These are phyloP conservation scores for Phalloptychus januarius DNA, from an alignment of 2,797 vertebrate species.

Conservation along the genomic window DNA sequence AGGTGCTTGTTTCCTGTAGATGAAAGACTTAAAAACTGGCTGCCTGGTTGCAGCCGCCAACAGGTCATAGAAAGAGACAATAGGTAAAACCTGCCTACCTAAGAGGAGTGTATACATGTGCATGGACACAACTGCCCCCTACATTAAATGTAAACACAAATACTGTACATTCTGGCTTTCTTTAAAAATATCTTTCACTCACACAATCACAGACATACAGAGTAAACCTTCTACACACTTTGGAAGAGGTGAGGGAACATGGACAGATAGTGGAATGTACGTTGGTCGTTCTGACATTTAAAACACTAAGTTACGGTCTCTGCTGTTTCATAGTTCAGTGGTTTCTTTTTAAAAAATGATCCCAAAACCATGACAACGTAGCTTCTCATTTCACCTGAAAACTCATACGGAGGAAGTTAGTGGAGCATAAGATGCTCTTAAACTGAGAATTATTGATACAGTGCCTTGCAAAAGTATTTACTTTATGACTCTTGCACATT, in stretches of 20 bases:
- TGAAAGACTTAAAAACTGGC: constrained; percentile 58
- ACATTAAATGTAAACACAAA: constrained; percentile 58
- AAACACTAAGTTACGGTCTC: constrained; percentile 77
- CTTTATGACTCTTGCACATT: not conserved
- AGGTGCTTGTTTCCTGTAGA: constrained; percentile 64
- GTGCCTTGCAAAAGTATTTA: not conserved
- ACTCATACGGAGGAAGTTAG: constrained; percentile 15
- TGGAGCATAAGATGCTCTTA: constrained; percentile 1
- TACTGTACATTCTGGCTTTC: constrained; percentile 44
- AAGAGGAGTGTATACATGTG: constrained; percentile 60
- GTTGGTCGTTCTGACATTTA: constrained; percentile 52
- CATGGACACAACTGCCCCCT: constrained; percentile 55
- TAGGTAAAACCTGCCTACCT: constrained; percentile 62
- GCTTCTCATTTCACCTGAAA: constrained; percentile 64
- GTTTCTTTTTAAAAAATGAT: constrained; percentile 59
- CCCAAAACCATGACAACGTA: constrained; percentile 65
- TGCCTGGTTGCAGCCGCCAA: constrained; percentile 44
- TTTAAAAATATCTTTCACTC: constrained; percentile 63
- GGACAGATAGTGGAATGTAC: constrained; percentile 72
- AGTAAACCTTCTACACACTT: constrained; percentile 61
- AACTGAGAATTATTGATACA: not conserved
- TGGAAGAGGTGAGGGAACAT: constrained; percentile 52
- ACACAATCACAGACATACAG: constrained; percentile 34
- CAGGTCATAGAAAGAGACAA: constrained; percentile 60
- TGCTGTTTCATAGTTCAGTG: constrained; percentile 65